A percentile compares a stretch with the other conserved stretches of the same genome.
Evolutionary conservation across 2,888 invertebrate species (phyloP).

Genomic region (Phytoseiulus persimilis): DNA sequence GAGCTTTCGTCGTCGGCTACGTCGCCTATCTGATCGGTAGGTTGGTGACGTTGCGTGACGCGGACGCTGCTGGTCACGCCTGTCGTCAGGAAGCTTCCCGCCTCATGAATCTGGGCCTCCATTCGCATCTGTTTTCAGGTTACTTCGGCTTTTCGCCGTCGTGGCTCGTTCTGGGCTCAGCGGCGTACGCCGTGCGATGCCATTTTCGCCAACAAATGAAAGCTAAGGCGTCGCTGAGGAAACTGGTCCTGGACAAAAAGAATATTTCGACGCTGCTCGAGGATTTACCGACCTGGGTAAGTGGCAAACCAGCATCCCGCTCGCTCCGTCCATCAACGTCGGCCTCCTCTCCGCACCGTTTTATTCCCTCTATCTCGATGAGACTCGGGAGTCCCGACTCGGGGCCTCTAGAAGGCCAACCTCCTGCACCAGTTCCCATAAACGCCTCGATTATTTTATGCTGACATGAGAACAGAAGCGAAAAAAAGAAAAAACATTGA

Average conservation of each 20-base stretch:
- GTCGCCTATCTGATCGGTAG: conserved; percentile 26
- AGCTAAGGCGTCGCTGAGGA: conserved; percentile 21
- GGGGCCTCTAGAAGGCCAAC: too few relatives aligned
- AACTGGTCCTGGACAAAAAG: conserved; percentile 61
- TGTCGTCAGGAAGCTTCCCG: not conserved
- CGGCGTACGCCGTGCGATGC: conserved; percentile 21
- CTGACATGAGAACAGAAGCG: too few relatives aligned
- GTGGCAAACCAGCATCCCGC: conserved; percentile 46
- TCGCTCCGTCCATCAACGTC: not conserved
- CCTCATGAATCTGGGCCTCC: not conserved
- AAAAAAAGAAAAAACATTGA: too few relatives aligned
- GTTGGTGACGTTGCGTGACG: not conserved
- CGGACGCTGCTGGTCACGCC: not conserved
- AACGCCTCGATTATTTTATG: too few relatives aligned
- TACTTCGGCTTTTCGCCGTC: conserved; percentile 13
- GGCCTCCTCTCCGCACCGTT: not conserved
- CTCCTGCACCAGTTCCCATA: too few relatives aligned
- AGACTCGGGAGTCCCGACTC: too few relatives aligned
- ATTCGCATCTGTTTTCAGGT: not conserved
- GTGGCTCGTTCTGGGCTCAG: conserved; percentile 8
- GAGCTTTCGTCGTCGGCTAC: conserved; percentile 21
- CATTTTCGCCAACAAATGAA: conserved; percentile 30
- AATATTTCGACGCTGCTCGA: conserved; percentile 75
- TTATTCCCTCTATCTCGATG: not conserved
- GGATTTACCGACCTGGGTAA: conserved; percentile 88